phyloP scores from a whole-genome alignment of 2,888 invertebrate species.

The Calameuta idolon region DNA sequence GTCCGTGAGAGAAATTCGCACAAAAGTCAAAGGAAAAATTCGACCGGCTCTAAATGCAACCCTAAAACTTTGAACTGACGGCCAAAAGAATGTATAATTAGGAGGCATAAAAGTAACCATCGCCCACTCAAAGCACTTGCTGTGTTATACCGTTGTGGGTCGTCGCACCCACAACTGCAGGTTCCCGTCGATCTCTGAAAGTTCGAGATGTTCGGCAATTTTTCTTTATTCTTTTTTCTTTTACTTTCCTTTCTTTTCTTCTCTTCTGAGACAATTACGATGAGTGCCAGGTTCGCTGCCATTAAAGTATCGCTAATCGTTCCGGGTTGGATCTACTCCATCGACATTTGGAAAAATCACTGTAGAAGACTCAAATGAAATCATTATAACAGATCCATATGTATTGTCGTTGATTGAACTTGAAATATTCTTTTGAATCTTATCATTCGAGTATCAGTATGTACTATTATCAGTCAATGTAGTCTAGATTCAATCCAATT shows the following conservation, averaged over 20 bases:
- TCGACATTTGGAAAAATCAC: neutral
- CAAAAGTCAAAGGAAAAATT: slow-evolving; percentile 28
- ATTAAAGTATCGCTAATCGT: slow-evolving; percentile 39
- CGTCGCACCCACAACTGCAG: slow-evolving; percentile 57
- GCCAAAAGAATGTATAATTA: slow-evolving; percentile 65
- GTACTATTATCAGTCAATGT: too few relatives aligned
- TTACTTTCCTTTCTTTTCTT: neutral
- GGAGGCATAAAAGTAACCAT: slow-evolving; percentile 66
- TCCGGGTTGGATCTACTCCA: neutral
- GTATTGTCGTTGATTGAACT: too few relatives aligned
- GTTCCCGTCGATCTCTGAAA: slow-evolving; percentile 62
- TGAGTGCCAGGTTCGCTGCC: slow-evolving; percentile 32
- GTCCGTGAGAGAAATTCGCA: slow-evolving; percentile 49
- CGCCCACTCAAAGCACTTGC: slow-evolving; percentile 51
- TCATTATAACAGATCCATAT: neutral
- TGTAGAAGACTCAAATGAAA: neutral
- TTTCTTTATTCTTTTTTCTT: slow-evolving; percentile 9
- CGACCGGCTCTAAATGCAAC: slow-evolving; percentile 50
- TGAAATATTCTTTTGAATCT: too few relatives aligned
- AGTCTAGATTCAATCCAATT: too few relatives aligned
- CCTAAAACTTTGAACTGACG: slow-evolving; percentile 52
- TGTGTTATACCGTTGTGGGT: slow-evolving; percentile 43
- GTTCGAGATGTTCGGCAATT: slow-evolving; percentile 22
- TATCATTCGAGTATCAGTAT: too few relatives aligned
- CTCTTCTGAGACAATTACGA: slow-evolving; percentile 32